Conservation (phyloP, 2,888 invertebrate species). For the Ashinkailepas kermadecensis region DNA sequence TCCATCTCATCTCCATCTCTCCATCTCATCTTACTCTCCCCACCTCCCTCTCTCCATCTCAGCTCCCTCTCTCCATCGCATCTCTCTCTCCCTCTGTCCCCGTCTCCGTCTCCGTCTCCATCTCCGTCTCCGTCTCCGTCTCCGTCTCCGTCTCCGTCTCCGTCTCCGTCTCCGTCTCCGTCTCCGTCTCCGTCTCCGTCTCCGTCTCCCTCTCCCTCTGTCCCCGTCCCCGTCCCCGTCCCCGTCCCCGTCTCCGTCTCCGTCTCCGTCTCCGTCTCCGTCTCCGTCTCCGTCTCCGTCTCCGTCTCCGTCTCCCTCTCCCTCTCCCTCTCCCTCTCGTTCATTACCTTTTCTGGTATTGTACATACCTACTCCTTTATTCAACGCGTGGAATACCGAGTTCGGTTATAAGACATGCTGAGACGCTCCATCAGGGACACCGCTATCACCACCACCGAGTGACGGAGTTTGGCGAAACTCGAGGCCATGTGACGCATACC, state of each 20-base stretch:
- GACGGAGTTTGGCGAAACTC: too few species aligned
- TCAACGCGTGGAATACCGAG: too few species aligned
- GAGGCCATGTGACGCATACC: too few species aligned
- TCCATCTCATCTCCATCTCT: neutral
- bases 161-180: neutral
- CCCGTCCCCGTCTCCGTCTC: neutral
- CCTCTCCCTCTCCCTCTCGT: too few species aligned
- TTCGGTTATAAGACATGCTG: too few species aligned
- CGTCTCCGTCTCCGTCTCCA: neutral
- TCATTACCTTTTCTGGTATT: too few species aligned
- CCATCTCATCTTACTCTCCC: neutral
- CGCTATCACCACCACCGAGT: too few species aligned
- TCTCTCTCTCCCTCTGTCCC: neutral
- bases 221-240: neutral
- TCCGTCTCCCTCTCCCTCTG: neutral
- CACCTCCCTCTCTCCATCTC: neutral
- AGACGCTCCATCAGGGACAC: too few species aligned
- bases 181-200: neutral
- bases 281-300: neutral
- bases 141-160: neutral
- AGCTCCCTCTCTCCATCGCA: neutral
- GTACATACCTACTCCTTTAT: too few species aligned
- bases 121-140: neutral
- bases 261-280: neutral
- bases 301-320: too few species aligned